Conservation (phyloP, 1,140 invertebrate species). For the Neodiprion lecontei region DNA sequence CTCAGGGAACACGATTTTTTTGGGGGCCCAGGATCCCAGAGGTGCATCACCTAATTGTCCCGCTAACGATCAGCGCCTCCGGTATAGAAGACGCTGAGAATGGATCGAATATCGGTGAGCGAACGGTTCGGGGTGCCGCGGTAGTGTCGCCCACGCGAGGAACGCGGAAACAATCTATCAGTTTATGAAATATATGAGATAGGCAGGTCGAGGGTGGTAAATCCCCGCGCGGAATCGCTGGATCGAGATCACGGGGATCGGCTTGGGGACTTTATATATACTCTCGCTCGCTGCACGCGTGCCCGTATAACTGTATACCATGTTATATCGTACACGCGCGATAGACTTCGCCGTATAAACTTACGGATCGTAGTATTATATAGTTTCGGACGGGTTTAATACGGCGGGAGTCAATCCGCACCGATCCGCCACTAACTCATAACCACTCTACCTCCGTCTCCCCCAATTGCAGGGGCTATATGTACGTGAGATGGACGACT, state of each 20-base stretch:
- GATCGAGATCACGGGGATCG: background rate
- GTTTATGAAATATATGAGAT: background rate
- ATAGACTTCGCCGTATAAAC: background rate
- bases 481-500: too few species aligned
- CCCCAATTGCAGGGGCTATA: background rate
- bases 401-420: constrained; percentile 31
- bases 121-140: too few species aligned
- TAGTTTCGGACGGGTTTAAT: constrained; percentile 39
- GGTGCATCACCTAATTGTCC: constrained; percentile 44
- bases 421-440: constrained; percentile 37
- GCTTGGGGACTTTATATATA: too few species aligned
- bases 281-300: too few species aligned
- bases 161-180: background rate
- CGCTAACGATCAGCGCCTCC: constrained; percentile 27
- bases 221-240: background rate
- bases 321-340: too few species aligned
- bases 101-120: too few species aligned
- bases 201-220: background rate
- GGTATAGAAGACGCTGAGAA: too few species aligned
- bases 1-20: constrained; percentile 19
- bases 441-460: constrained; percentile 14
- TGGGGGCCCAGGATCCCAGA: constrained; percentile 21
- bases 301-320: too few species aligned
- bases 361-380: background rate
- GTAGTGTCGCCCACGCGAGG: too few species aligned